Base-by-base conservation (phyloP, 2,113 vertebrate species). In the Oncorhynchus keta region DNA sequence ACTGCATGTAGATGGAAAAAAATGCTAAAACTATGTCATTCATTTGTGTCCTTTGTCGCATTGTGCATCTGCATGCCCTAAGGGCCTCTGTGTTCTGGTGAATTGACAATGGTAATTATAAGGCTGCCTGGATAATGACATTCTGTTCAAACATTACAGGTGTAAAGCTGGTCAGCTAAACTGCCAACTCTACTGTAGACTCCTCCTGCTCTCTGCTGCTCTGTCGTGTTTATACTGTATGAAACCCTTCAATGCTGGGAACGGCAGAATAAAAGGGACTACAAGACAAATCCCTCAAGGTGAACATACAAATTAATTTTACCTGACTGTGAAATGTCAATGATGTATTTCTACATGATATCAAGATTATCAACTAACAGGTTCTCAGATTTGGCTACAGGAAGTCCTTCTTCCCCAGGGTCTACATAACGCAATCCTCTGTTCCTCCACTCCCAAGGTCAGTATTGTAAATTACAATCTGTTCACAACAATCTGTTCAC, bases 321-420 rank as follows among this genome's bases (percentile, higher is more conserved):
- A n/a, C n/a, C 28, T 62, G 59, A 13, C 45, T 59, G 57, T 28
- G 35, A 76, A 76, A 79, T 73, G 71, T 72, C 48, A 71, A 67
- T 20, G 70, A 6, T n/a, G 61, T 22, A 62, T 62, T 9, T 62
- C 59, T 62, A 13, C 2, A 26, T 8, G 12, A 51, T 68, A 72
- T 57, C 69, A 32, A 72, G 70, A 78, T 73, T n/a, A 78, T 39
- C 69, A 57, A 22, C 12, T 72, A 14, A 67, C 73, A 67, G 30
- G 20, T 14, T 75, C 66, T 75, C 73, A 68, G n/a, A 75, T 75
- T 35, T 68, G 78, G 73, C 48, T 49, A n/a, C 7, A 71, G 62
- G 68, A 72, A 57, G 70, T 28, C 26, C 16, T 18, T 26, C 39
- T 73, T 35, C 68, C 72, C 70, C 0, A 45, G 70, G 45, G 26